These are phyloP conservation scores for Mobula birostris DNA, from an alignment of 2,113 vertebrate genomes.

Conservation along the genomic window DNA sequence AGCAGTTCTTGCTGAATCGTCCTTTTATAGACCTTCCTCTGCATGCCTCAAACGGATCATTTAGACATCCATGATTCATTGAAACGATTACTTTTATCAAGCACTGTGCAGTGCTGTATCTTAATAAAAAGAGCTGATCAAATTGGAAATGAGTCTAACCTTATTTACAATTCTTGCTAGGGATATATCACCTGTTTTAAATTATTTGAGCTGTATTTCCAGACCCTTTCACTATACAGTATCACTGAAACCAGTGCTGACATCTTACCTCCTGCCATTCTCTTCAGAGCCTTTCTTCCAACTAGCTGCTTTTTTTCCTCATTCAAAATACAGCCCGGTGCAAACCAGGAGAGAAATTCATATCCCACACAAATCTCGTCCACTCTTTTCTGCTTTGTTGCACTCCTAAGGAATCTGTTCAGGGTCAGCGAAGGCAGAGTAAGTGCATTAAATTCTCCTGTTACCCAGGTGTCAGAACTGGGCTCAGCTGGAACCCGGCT, in stretches of 20 bases:
- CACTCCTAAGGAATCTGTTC: neutral
- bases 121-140: neutral
- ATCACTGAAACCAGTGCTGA: neutral
- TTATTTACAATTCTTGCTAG: neutral
- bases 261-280: slow-evolving; percentile 22
- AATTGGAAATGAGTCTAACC: neutral
- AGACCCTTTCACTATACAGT: neutral
- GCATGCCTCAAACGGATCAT: neutral
- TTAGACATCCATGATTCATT: neutral
- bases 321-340: neutral
- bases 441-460: slow-evolving; percentile 21
- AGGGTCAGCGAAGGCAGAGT: slow-evolving; percentile 4
- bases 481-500: neutral
- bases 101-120: neutral
- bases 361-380: neutral
- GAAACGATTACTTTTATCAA: neutral
- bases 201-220: neutral
- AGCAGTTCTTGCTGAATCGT: neutral
- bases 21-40: neutral
- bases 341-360: neutral
- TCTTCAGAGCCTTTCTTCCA: neutral
- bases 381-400: neutral
- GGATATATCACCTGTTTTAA: neutral
- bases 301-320: neutral
- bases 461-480: slow-evolving; percentile 22